Conservation (phyloP, 2,113 vertebrate species). For the Zosterops pallidus region DNA sequence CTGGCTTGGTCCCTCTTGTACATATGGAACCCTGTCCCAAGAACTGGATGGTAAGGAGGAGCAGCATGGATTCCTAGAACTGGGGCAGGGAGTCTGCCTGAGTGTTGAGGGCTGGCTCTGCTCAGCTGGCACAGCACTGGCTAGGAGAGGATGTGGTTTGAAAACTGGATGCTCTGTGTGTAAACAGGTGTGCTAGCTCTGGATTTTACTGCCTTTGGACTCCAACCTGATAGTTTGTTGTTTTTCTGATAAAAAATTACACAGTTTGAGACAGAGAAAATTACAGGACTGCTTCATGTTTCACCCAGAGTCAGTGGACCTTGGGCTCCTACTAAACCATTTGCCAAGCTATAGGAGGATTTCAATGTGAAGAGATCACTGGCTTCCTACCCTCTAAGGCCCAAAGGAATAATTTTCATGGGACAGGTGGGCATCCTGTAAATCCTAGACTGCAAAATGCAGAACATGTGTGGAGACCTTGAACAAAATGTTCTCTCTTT, state of each 20-base stretch:
- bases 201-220: neutral
- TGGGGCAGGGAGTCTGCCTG: neutral
- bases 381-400: neutral
- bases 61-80: neutral
- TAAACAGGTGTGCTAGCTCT: neutral
- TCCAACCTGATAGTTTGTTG: neutral
- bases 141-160: neutral
- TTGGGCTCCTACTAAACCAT: neutral
- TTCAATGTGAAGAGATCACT: neutral
- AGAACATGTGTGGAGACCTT: neutral
- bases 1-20: fast-evolving
- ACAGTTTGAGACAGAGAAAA: neutral
- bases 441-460: neutral
- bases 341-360: neutral
- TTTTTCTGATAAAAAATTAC: neutral
- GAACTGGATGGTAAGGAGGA: neutral
- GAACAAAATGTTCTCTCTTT: neutral
- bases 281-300: neutral
- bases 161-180: neutral
- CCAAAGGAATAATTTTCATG: neutral
- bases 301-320: neutral
- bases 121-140: neutral
- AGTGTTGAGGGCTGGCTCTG: neutral
- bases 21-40: fast-evolving
- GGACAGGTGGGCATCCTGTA: neutral